Base-by-base conservation (phyloP, 2,888 invertebrate genomes). In the Sclerodermus sp. region DNA sequence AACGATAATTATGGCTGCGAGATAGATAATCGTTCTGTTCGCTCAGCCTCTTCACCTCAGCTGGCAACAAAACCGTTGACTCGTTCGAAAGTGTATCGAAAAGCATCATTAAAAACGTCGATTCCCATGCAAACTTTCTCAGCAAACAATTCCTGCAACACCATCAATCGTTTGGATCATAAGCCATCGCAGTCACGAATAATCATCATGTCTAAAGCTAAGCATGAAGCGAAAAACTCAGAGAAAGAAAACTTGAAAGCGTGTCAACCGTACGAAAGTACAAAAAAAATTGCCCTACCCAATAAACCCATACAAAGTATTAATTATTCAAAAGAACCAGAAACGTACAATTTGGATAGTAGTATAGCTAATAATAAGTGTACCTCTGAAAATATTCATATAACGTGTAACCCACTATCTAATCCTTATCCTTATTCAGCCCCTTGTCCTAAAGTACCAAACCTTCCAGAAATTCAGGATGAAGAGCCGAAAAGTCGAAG, bases 71-170 rank as follows among this genome's bases (percentile, higher is more conserved):
- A 67, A 42, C 53, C 66, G 0, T 15, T 57, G 1, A 45, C 62
- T 6, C 68, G 76, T 10, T 74, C 74, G 1, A 77, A 77, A 47
- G 73, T 77, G 12, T 76, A 77, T 45, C 66, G 76, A 5, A 73
- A 75, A 43, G 57, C 76, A 10, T 77, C 77, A 4, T 53, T 74
- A 6, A 76, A 74, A 12, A 42, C 62, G 1, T 47, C 38, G 23
- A 46, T 36, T 14, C 13, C 54, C 53, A 34, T 34, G 34, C 34
- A 34, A 4, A 12, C 4, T 13, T 12, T 13, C 34, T 34, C 30
- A n/a, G 4, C 15, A 4, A 39, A 39, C 6, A 14, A 39, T 18
- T 39, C 15, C 15, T 15, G 13, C 36, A 36, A 36, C 10, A 5
- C 5, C 36, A 14, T 23, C 4, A 8, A 23, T 23, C 23, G 23